Conservation (phyloP, 2,797 vertebrate genomes). For the Sebastes baramenuke region DNA sequence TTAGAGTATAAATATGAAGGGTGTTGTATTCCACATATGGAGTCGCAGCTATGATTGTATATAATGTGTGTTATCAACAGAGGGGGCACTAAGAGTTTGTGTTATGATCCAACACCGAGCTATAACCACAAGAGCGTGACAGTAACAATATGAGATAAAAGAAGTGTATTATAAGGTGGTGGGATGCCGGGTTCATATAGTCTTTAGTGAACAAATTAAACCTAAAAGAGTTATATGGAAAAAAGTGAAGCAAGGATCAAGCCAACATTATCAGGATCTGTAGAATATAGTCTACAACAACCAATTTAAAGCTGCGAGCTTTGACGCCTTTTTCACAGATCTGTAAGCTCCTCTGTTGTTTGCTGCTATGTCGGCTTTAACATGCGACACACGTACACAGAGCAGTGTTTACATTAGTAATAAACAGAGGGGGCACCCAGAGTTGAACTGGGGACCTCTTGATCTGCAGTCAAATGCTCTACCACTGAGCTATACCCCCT, state of each 20-base stretch:
- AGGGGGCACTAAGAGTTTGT: not conserved
- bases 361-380: not conserved
- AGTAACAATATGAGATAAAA: not conserved
- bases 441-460: slow-evolving; percentile 64
- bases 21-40: not conserved
- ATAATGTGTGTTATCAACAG: not conserved
- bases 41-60: not conserved
- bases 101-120: not conserved
- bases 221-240: not conserved
- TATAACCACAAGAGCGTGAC: not conserved
- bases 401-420: not conserved
- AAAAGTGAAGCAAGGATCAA: not conserved
- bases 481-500: slow-evolving; percentile 68
- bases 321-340: not conserved
- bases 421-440: slow-evolving; percentile 30
- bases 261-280: not conserved
- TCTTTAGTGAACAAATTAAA: not conserved
- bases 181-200: not conserved
- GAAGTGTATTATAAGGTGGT: not conserved
- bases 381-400: not conserved
- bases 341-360: not conserved
- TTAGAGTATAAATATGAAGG: not conserved
- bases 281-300: not conserved
- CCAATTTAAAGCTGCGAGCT: not conserved
- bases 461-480: slow-evolving; percentile 71